These are phyloP conservation scores for Paraescarpia echinospica DNA, from an alignment of 1,140 invertebrate genomes.

Conservation along the genomic window DNA sequence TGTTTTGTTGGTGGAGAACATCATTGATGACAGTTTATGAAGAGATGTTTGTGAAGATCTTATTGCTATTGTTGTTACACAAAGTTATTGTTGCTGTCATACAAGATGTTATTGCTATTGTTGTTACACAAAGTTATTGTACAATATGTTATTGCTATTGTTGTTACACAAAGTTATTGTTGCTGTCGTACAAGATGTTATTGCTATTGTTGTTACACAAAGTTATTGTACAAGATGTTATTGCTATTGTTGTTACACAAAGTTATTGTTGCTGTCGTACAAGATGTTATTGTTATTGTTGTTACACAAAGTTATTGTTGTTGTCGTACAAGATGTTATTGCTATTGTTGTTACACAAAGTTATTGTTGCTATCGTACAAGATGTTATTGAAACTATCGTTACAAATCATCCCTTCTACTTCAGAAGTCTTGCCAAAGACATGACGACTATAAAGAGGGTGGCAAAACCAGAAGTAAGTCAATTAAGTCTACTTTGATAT, in stretches of 20 bases:
- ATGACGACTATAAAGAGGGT: neutral
- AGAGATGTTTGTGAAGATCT: slow-evolving; percentile 25
- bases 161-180: too few species aligned
- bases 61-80: neutral
- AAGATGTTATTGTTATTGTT: neutral
- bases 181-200: neutral
- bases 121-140: slow-evolving; percentile 6
- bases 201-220: neutral
- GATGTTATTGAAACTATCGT: neutral
- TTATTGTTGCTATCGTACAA: neutral
- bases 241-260: too few species aligned
- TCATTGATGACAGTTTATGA: neutral
- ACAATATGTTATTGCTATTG: slow-evolving; percentile 14
- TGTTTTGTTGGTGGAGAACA: too few species aligned
- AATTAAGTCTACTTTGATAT: neutral
- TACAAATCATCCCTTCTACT: neutral
- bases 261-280: neutral
- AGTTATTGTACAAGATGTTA: too few species aligned
- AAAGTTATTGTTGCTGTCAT: neutral
- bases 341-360: too few species aligned
- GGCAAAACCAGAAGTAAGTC: neutral
- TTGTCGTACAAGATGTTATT: too few species aligned
- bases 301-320: too few species aligned
- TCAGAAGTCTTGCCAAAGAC: neutral
- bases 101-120: neutral